Base-by-base conservation (phyloP, 1,140 invertebrate species). In the Brachionus sp. region DNA sequence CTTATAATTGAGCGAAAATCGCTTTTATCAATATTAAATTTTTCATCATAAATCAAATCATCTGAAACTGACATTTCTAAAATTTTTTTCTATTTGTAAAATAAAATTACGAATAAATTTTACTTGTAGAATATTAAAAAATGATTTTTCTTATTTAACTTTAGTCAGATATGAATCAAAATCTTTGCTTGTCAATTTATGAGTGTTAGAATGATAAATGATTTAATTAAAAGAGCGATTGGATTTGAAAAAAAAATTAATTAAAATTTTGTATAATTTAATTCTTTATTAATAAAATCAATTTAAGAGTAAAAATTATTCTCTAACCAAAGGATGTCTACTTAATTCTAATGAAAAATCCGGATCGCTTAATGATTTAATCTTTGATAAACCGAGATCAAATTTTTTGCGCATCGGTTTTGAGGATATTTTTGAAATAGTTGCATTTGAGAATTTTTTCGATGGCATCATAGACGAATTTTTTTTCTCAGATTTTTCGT, bases 261-360 rank as follows among this genome's bases (percentile, higher is more conserved):
- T 19, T 3, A 37, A 37, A 42, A 37, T 37, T 73, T 73, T 19
- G 37, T 5, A 73, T 1, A n/a, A 13, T 37, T 37, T 16, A 64
- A 64, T 16, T 35, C 10, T 73, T 39, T 16, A 25, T 25, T 29
- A 13, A 33, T n/a, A 29, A 13, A 10, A 12, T n/a, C n/a, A n/a
- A 13, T 29, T 33, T 73, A 73, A 75, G 9, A 29, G 29, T 29
- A 25, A 57, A 37, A 37, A 3, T 62, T 42, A 62, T 78, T 78
- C 46, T 37, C 35, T 78, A 39, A 78, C 53, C 16, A 78, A 78
- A 57, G 77, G 70, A 29, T 75, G 70, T 9, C 23, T 42, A 25
- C 70, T 75, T 25, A 75, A 46, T 46, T 75, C 70, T 5, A 35
- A 23, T 33, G 70, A 46, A 46, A 75, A 75, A 12, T 23, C 42